Evolutionary conservation across 2,888 invertebrate genomes (phyloP).

Genomic region (Argyresthia albistria): DNA sequence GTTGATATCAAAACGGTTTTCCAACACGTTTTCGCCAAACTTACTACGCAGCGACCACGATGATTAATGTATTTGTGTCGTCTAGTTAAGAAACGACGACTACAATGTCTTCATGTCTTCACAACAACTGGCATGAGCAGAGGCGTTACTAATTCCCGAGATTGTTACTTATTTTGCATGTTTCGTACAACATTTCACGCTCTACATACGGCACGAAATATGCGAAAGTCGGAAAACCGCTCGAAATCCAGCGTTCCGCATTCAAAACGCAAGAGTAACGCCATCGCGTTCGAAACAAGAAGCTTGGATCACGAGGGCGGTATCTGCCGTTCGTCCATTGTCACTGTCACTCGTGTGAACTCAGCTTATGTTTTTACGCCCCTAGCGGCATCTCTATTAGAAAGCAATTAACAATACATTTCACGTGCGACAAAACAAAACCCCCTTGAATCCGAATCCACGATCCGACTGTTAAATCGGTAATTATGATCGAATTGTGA

Average conservation of each 20-base stretch:
- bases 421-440: conserved; percentile 27
- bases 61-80: conserved; percentile 54
- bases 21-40: background rate
- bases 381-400: conserved; percentile 48
- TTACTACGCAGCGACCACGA: background rate
- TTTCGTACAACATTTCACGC: conserved; percentile 69
- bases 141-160: conserved; percentile 68
- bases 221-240: conserved; percentile 51
- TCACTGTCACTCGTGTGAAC: conserved; percentile 54
- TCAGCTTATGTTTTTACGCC: conserved; percentile 29
- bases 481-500: conserved; percentile 50
- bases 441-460: conserved; percentile 26
- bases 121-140: conserved; percentile 57
- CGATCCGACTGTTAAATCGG: conserved; percentile 22
- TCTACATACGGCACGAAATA: conserved; percentile 38
- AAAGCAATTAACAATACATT: conserved; percentile 53
- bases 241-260: conserved; percentile 15
- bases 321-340: conserved; percentile 28
- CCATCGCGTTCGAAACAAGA: conserved; percentile 39
- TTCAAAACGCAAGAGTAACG: conserved; percentile 26
- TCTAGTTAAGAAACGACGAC: conserved; percentile 55
- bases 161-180: conserved; percentile 71
- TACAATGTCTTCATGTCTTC: conserved; percentile 28
- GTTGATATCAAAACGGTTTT: background rate
- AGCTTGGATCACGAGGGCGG: conserved; percentile 42